Evolutionary conservation across 1,140 invertebrate genomes (phyloP), one percentile per base, ranked within the genome.

Genomic region (Leptestheria dahalacensis): DNA sequence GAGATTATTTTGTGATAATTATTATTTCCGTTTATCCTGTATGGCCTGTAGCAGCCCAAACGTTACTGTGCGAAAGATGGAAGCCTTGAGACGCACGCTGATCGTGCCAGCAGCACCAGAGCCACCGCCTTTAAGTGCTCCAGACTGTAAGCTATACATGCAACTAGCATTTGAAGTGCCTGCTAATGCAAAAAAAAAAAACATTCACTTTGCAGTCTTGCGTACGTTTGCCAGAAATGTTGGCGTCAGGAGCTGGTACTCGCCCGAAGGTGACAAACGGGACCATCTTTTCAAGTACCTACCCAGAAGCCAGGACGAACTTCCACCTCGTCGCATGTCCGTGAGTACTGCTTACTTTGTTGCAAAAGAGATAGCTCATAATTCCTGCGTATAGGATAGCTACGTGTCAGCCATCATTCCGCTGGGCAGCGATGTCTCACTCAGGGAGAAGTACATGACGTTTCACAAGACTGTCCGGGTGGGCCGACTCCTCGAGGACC

Each of bases 401-500:
- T 85, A 79, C 67, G 73, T 77, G 29, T 74, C 78, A 46, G 81
- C 78, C 2, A 71, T 84, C 10, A 83, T 89, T 62, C 85, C 86
- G 0, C 67, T 89, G 2, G 78, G 76, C n/a, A 72, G 71, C 1
- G 75, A 86, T 69, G 63, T 71, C 1, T 62, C 65, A 3, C 67
- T 86, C 6, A 76, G 84, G 63, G 80, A 87, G 61, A 79, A 81
- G 66, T 88, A 88, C 69, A 73, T 81, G 1, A 82, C 81, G 11
- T 78, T 77, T 64, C 68, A 78, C 60, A 79, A 82, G 1, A 73
- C 75, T 60, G 79, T 87, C 3, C 72, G 86, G 59, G 70, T 85
- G 64, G 86, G 86, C 10, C 72, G 85, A 59, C 72, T 89, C 1
- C 69, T 88, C 58, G 86, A 89, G 73, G 85, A 88, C 68, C 78